Evolutionary conservation across 2,888 invertebrate species (phyloP).

Genomic region (Galerucella calmariensis): DNA sequence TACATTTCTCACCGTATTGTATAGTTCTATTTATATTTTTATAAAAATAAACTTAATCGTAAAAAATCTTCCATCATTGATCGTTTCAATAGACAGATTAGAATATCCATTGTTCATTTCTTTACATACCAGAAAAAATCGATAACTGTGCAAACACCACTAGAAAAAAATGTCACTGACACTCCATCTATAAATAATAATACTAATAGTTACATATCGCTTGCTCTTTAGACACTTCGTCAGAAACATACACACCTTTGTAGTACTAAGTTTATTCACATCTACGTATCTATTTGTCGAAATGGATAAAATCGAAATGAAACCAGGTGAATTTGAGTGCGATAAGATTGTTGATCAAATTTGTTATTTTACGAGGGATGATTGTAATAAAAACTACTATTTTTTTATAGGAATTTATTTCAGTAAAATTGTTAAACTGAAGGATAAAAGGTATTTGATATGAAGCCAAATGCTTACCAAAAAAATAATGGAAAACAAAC

Average conservation of each 20-base stretch:
- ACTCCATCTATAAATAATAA: conserved; percentile 5
- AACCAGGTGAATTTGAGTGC: conserved; percentile 29
- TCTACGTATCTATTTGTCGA: conserved; percentile 15
- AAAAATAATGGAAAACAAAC: no score
- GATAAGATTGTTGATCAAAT: conserved; percentile 29
- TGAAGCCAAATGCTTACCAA: no score
- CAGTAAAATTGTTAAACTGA: no score
- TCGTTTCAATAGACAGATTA: neutral
- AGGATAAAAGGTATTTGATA: no score
- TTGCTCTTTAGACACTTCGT: conserved; percentile 25
- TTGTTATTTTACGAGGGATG: conserved; percentile 6
- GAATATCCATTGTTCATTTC: conserved; percentile 3
- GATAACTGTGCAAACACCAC: conserved; percentile 22
- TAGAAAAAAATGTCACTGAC: conserved; percentile 24
- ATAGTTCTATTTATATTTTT: neutral
- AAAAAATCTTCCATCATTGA: neutral
- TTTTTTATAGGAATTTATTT: neutral
- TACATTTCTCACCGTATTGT: no score
- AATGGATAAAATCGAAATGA: conserved; percentile 4
- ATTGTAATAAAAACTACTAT: neutral
- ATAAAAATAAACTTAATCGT: conserved; percentile 1
- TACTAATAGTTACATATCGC: conserved; percentile 12
- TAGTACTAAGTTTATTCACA: conserved; percentile 23
- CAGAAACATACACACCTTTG: conserved; percentile 18
- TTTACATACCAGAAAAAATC: conserved; percentile 24